Conservation (phyloP, 1,140 invertebrate genomes). For the Agrilus planipennis region DNA sequence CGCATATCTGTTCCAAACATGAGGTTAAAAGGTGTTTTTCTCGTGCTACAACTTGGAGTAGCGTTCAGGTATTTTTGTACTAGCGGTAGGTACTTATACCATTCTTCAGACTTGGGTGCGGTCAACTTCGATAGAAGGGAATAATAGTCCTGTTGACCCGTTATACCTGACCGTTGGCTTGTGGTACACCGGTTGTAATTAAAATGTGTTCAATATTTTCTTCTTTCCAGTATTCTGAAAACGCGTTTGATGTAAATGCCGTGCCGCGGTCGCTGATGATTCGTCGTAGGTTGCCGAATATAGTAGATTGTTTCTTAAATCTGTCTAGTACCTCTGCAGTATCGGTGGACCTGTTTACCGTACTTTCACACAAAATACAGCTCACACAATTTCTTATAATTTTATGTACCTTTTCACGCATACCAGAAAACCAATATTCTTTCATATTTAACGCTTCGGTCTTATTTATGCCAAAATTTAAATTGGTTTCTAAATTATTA, state of each 20-base stretch:
- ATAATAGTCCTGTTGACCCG: constrained; percentile 18
- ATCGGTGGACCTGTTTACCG: too few species aligned
- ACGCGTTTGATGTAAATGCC: constrained; percentile 17
- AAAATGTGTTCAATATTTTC: constrained; percentile 15
- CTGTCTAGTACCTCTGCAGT: constrained; percentile 7
- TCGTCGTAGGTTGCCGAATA: constrained; percentile 18
- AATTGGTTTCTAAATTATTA: too few species aligned
- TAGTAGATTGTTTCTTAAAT: constrained; percentile 10
- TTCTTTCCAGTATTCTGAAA: constrained; percentile 14
- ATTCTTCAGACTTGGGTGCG: too few species aligned
- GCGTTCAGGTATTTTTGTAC: too few species aligned
- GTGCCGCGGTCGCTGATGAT: constrained; percentile 20
- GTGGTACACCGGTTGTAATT: constrained; percentile 20
- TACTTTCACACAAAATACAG: constrained; percentile 8
- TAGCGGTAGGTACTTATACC: too few species aligned
- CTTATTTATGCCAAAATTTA: constrained; percentile 2
- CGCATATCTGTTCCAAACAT: too few species aligned
- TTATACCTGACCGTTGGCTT: constrained; percentile 23
- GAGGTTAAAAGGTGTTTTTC: too few species aligned
- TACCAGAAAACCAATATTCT: constrained; percentile 10
- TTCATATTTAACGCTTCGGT: constrained; percentile 1
- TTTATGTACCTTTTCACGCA: constrained; percentile 7
- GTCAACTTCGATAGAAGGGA: too few species aligned
- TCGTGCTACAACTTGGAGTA: too few species aligned
- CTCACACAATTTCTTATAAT: constrained; percentile 13